Base-by-base conservation (phyloP, 2,888 invertebrate genomes). In the Candidula unifasciata region DNA sequence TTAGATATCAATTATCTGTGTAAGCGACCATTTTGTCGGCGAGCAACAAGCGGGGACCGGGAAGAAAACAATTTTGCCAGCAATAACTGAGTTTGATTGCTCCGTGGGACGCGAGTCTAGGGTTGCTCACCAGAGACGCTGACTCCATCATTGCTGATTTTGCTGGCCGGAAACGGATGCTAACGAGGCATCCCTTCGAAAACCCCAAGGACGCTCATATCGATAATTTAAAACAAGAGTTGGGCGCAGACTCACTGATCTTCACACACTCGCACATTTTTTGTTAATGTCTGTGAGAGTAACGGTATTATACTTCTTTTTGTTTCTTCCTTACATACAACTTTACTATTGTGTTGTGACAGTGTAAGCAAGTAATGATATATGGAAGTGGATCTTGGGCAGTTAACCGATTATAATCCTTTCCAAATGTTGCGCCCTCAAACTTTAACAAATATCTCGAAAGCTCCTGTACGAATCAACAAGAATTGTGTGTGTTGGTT, bases 51-150 rank as follows among this genome's bases (percentile, higher is more conserved):
- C 30, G 35, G 57, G 54, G 71, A 80, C n/a, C 27, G 33, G 35
- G 33, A 57, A 80, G 80, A 80, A 80, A 80, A 71, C 80, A 80
- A 71, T 80, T 80, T 80, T 33, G 71, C 16, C 57, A 57, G 57
- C 57, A 71, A 80, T 80, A 80, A 71, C 44, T 80, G 82, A 82
- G 82, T 73, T 74, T 74, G 30, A 73, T 66, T 82, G 74, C 82
- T 44, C 73, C 13, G 30, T 35, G 82, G 82, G 82, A 52, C 76
- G 21, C 30, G 3, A 37, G 52, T 76, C 44, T 66, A 52, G 24
- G 52, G 44, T 66, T 37, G 24, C 74, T 66, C 64, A 33, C 66
- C 82, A 60, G 52, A 64, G 30, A 54, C 30, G 82, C 66, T 82
- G 74, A 82, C 76, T 82, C 71, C 35, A 80, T 80, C 80, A 57